Evolutionary conservation across 2,888 invertebrate genomes (phyloP).

Genomic region (Drosophila paranaensis): DNA sequence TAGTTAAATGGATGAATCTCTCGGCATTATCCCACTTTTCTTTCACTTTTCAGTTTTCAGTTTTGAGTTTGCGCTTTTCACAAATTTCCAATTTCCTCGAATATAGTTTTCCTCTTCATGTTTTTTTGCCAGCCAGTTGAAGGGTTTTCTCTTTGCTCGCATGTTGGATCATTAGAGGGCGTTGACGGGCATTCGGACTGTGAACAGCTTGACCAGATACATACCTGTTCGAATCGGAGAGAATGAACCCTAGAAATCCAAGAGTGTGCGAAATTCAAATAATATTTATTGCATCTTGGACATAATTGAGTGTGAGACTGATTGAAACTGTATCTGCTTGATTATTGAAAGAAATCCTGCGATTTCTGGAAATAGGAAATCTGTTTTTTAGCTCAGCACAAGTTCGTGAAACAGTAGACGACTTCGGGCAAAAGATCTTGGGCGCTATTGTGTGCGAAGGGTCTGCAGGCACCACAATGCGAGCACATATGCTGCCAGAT

Average conservation of each 20-base stretch:
- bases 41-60: conserved; percentile 19
- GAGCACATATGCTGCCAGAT: conserved; percentile 30
- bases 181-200: conserved; percentile 28
- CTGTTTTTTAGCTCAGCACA: neutral
- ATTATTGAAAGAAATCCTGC: neutral
- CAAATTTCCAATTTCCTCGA: conserved; percentile 62
- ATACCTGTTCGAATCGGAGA: neutral
- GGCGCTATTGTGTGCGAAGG: conserved; percentile 25
- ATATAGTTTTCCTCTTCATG: conserved; percentile 31
- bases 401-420: conserved; percentile 7
- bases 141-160: conserved; percentile 46
- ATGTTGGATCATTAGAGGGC: conserved; percentile 48
- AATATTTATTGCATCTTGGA: neutral
- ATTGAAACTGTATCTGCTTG: neutral
- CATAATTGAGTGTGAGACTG: too few species aligned
- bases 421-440: neutral
- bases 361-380: neutral
- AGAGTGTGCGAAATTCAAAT: neutral
- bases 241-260: neutral
- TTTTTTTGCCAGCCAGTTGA: conserved; percentile 41
- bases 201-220: neutral
- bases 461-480: conserved; percentile 16
- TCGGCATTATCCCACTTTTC: conserved; percentile 55
- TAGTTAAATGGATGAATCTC: conserved; percentile 28
- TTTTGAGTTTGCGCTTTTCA: conserved; percentile 73